These are phyloP conservation scores for Theonella swinhoei DNA, from an alignment of 37 sponge, comb jelly and placozoan species.

Conservation along the genomic window DNA sequence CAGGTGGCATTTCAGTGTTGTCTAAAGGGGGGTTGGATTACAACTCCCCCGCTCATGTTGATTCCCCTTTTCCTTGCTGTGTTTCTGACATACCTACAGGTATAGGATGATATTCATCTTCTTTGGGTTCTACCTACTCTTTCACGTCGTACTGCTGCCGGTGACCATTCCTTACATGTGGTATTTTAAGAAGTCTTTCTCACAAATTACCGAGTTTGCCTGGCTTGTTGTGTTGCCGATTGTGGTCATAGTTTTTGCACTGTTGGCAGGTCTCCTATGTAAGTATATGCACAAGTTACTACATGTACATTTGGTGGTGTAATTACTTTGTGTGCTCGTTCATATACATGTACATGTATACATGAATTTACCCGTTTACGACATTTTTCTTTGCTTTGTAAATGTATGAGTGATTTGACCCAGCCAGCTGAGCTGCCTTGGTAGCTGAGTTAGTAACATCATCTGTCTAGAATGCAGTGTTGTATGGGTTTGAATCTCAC, in stretches of 20 bases:
- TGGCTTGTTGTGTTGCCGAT: constrained; percentile 28
- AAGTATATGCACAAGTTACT: too few species aligned
- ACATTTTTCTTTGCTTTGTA: too few species aligned
- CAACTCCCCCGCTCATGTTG: too few species aligned
- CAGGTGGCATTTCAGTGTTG: too few species aligned
- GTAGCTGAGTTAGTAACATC: too few species aligned
- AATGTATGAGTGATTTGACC: too few species aligned
- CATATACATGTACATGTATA: not conserved
- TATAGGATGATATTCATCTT: constrained; percentile 45
- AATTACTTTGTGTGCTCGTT: not conserved
- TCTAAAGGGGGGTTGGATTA: too few species aligned
- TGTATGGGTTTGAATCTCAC: too few species aligned
- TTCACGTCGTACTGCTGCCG: constrained; percentile 18
- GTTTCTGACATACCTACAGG: not conserved
- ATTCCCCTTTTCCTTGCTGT: not conserved
- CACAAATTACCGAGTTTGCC: not conserved
- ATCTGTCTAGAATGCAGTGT: too few species aligned
- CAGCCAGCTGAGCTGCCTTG: too few species aligned
- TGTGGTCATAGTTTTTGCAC: not conserved
- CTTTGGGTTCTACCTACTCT: constrained; percentile 31
- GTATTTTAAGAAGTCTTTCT: not conserved
- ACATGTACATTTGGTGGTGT: too few species aligned
- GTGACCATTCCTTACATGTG: not conserved
- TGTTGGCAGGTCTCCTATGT: constrained; percentile 38
- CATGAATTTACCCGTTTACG: too few species aligned